Evolutionary conservation across 2,797 vertebrate species (phyloP).

Genomic region (Halcyon badia): DNA sequence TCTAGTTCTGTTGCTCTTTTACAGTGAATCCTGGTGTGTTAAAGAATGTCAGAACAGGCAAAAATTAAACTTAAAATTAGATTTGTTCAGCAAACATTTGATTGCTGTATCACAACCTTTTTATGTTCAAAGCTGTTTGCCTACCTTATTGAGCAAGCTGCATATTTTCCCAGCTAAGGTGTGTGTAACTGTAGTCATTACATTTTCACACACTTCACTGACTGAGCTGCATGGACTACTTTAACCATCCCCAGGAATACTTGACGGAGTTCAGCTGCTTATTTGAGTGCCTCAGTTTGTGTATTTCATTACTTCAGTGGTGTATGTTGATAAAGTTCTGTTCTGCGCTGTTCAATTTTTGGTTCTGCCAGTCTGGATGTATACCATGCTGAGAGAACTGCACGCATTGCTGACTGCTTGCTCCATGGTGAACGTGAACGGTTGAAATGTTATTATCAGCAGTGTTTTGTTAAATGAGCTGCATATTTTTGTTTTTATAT

Average conservation of each 20-base stretch:
- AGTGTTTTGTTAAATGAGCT: slow-evolving; percentile 69
- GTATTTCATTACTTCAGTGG: slow-evolving; percentile 43
- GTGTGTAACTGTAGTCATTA: slow-evolving; percentile 43
- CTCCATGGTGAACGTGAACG: neutral
- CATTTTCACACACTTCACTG: slow-evolving; percentile 46
- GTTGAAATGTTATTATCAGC: neutral
- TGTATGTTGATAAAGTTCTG: slow-evolving; percentile 57
- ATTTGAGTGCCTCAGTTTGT: slow-evolving; percentile 1
- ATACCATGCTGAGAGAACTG: neutral
- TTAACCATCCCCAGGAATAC: slow-evolving; percentile 35
- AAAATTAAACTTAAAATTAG: slow-evolving; percentile 10
- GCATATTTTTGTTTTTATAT: slow-evolving; percentile 77
- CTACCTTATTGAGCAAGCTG: slow-evolving; percentile 59
- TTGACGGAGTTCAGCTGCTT: slow-evolving; percentile 43
- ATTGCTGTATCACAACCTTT: slow-evolving; percentile 36
- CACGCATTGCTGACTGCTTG: neutral
- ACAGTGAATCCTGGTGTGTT: neutral
- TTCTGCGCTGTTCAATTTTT: slow-evolving; percentile 36
- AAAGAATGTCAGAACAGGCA: neutral
- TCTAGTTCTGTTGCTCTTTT: neutral
- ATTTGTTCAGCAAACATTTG: slow-evolving; percentile 36
- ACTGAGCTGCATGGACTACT: slow-evolving; percentile 25
- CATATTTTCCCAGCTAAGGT: slow-evolving; percentile 27
- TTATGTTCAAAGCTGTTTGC: slow-evolving; percentile 45
- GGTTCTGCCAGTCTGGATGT: slow-evolving; percentile 3